Base-by-base conservation (phyloP, 1,140 invertebrate genomes). In the Drosophila teissieri region DNA sequence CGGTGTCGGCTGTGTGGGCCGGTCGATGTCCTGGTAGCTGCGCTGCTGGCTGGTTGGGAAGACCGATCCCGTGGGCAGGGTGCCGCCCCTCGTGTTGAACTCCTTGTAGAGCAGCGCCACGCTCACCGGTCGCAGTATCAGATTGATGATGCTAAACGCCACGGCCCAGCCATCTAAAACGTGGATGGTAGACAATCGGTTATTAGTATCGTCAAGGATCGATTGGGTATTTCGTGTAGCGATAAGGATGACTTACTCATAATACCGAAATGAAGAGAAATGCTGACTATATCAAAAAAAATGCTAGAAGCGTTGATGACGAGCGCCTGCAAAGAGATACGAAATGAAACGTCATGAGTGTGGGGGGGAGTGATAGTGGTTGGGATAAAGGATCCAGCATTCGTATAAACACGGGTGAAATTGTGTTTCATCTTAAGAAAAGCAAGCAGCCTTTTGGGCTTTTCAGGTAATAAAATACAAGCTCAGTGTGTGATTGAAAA, bases 11-110 rank as follows among this genome's bases (percentile, higher is more conserved):
- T 91, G 90, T 31, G 89, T 89, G 34, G 90, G 91, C 17, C 91
- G 62, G 63, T 92, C 91, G 17, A 92, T 92, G 53, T 92, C 91
- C 78, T 92, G 90, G 51, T 92, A 92, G 73, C 85, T 92, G 6
- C 91, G 65, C 76, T 91, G 91, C 63, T 91, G 85, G 27, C 64
- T 92, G 12, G 89, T 86, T 10, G 91, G 91, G 45, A 92, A 92
- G 1, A 92, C 89, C 7, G 89, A 89, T 0, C 82, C 90, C 15
- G 76, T 78, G 53, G 84, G 80, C 14, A 92, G 45, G 34, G 68
- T 88, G 12, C 91, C 91, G 17, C 91, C 91, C 12, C 91, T 85
- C 6, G 91, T 69, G 36, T 80, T 91, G 49, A 92, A 92, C 55
- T 92, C 91, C 2, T 90, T 77, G 36, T 92, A 92, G 19, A 92